A percentile compares a stretch with the other conserved stretches of the same genome.
phyloP scores from a whole-genome alignment of 2,797 vertebrate species.

The Lophotriccus pileatus region DNA sequence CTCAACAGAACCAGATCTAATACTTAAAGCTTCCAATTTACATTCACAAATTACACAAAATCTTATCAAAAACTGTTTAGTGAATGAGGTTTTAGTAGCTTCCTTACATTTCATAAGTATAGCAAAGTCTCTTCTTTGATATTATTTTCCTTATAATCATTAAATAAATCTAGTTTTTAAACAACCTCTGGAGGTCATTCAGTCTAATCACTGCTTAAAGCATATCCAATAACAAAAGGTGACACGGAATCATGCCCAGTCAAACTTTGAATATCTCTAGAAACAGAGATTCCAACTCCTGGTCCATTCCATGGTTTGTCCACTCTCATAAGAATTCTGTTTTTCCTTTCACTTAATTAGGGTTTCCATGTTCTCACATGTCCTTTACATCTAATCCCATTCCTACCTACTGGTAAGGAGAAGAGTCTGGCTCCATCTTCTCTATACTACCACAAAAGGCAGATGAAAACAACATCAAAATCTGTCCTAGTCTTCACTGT shows the following conservation, averaged over 20 bases:
- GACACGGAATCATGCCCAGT: neutral
- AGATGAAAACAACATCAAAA: neutral
- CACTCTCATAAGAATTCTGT: rapidly evolving
- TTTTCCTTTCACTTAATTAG: neutral
- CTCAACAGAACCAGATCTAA: neutral
- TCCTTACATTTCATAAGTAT: neutral
- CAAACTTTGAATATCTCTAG: neutral
- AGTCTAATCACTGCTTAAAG: neutral
- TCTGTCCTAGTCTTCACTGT: neutral
- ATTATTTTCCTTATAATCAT: neutral
- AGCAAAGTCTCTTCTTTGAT: neutral
- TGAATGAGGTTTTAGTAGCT: neutral
- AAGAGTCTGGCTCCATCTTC: neutral
- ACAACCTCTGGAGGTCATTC: neutral
- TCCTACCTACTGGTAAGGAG: neutral
- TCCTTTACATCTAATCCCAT: neutral
- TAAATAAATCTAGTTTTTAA: neutral
- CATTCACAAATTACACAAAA: neutral
- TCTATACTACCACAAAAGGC: neutral
- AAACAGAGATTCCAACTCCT: neutral
- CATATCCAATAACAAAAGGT: neutral
- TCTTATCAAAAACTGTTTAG: neutral
- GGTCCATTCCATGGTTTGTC: neutral
- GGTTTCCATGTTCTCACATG: neutral
- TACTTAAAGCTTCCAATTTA: neutral